These are phyloP conservation scores for Cassiopea xamachana DNA, from an alignment of 30 jellyfish, hydroid and myxozoan genomes.

Conservation along the genomic window DNA sequence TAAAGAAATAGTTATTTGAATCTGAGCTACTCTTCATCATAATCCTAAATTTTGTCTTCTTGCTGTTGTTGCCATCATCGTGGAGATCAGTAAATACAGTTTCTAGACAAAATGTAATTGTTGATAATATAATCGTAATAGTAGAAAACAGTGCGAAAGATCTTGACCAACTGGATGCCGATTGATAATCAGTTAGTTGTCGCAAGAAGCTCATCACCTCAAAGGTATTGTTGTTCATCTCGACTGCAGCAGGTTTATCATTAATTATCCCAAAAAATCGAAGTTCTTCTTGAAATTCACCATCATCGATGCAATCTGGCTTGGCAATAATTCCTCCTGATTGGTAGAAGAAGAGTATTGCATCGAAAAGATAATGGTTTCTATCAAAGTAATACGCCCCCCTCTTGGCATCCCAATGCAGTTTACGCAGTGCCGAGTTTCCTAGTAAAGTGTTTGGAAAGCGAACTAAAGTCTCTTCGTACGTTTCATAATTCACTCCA, in stretches of 20 bases:
- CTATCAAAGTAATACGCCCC: conserved; percentile 50
- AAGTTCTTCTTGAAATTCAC: conserved; percentile 68
- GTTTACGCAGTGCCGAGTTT: conserved; percentile 28
- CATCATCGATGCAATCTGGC: conserved; percentile 57
- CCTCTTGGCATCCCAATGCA: conserved; percentile 39
- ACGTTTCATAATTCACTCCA: conserved; percentile 68
- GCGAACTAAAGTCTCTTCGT: conserved; percentile 59
- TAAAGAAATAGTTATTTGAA: conserved; percentile 7
- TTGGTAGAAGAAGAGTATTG: conserved; percentile 73
- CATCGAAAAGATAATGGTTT: conserved; percentile 61
- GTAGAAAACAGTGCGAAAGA: conserved; percentile 50
- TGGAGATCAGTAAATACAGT: conserved; percentile 4
- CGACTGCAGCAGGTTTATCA: neutral
- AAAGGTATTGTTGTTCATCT: neutral
- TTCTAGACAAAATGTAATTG: conserved; percentile 63
- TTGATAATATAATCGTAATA: conserved; percentile 43
- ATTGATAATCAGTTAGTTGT: conserved; percentile 41
- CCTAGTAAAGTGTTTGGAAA: conserved; percentile 80
- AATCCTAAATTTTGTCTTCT: neutral
- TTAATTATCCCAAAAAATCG: conserved; percentile 73
- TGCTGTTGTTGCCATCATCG: neutral
- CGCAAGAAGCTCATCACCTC: conserved; percentile 10
- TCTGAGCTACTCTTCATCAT: neutral
- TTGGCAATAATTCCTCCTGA: conserved; percentile 77
- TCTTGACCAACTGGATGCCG: conserved; percentile 39